Evolutionary conservation across 2,797 vertebrate species (phyloP).

Genomic region (Anabacerthia variegaticeps): DNA sequence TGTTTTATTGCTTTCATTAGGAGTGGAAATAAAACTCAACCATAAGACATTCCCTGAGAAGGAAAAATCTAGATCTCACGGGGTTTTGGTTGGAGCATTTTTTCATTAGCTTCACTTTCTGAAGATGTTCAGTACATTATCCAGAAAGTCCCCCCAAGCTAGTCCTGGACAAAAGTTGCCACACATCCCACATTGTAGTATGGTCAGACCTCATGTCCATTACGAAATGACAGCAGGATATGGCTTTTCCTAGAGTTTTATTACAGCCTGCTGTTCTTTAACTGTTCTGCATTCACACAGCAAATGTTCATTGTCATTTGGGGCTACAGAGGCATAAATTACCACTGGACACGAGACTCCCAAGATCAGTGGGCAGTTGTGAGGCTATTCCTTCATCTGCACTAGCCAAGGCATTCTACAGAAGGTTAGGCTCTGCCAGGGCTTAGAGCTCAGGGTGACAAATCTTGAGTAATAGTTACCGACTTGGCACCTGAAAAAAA

Average conservation of each 20-base stretch:
- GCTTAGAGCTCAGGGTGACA: neutral
- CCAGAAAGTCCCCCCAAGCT: neutral
- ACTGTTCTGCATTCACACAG: neutral
- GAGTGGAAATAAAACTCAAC: conserved; percentile 1
- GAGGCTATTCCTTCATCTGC: neutral
- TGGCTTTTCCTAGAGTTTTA: neutral
- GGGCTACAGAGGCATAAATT: neutral
- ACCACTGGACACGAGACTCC: neutral
- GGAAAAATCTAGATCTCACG: neutral
- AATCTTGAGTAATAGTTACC: neutral
- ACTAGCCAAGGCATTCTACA: neutral
- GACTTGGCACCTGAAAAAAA: neutral
- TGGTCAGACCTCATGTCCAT: neutral
- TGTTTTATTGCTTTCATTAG: conserved; percentile 28
- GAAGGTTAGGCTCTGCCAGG: neutral
- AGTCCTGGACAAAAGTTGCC: neutral
- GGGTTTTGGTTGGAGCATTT: neutral
- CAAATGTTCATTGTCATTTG: neutral
- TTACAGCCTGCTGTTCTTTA: neutral
- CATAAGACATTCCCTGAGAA: neutral
- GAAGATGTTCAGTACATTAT: neutral
- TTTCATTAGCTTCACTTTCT: conserved; percentile 23
- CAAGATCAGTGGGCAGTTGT: rapidly evolving
- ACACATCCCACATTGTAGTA: neutral
- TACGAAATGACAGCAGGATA: neutral